Evolutionary conservation across 2,888 invertebrate species (phyloP), one percentile per base, ranked within the genome.

Genomic region (Zonitis immaculata): DNA sequence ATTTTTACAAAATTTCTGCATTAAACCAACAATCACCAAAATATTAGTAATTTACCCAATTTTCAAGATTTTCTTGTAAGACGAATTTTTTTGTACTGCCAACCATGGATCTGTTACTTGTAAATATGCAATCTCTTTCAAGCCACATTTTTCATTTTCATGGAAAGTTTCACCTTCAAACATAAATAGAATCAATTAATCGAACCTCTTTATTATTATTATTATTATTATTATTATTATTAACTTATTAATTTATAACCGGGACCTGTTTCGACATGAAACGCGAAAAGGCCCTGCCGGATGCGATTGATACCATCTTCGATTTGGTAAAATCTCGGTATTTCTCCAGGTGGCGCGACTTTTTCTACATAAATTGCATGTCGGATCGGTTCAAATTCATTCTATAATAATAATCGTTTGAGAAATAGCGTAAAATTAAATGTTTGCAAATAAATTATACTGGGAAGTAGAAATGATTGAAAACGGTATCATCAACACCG

Each of bases 91-190:
- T 60, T 81, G 79, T 1, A 85, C 79, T 0, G 84, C 83, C 44
- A 85, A 64, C 81, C 81, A 84, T 0, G 85, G 84, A 66, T 84
- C 83, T 1, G 82, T 79, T 0, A 84, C 83, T 73, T 84, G 82
- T 26, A 85, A 67, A 57, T 66, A 76, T 20, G 69, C 80, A 62
- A 88, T 85, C 70, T 87, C 87, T 50, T 83, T 80, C 6, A 88
- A 72, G 0, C 84, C 86, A 68, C 89, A 89, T 68, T 88, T 89
- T 72, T 88, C 85, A 11, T 82, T 81, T 69, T 88, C 88, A 12
- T 79, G 74, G 65, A 85, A 88, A 45, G 82, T 84, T 72, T 86
- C 85, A 22, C 83, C 78, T 45, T n/a, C n/a, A n/a, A n/a, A n/a
- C n/a, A n/a, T n/a, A n/a, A n/a, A n/a, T n/a, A n/a, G n/a, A n/a